Evolutionary conservation across 2,797 vertebrate genomes (phyloP).

Genomic region (Podarcis lilfordi): DNA sequence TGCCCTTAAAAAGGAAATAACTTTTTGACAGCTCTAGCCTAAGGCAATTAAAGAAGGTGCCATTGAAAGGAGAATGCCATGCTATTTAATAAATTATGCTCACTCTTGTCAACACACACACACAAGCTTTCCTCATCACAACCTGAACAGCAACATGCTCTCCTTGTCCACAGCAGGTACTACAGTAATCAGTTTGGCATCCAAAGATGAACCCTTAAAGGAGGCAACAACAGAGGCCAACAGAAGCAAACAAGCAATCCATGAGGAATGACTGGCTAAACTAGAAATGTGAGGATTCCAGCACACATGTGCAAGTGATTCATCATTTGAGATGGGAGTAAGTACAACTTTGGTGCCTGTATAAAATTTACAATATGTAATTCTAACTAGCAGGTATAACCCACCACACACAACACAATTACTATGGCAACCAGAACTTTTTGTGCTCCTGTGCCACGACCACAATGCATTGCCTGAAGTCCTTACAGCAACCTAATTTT

Average conservation of each 20-base stretch:
- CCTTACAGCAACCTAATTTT: slow-evolving; percentile 24
- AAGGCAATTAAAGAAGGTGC: neutral
- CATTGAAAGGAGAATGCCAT: neutral
- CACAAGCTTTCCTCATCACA: slow-evolving; percentile 5
- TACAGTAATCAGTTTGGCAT: neutral
- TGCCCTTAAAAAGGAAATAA: neutral
- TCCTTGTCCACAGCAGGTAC: neutral
- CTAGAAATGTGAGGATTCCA: neutral
- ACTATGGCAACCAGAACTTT: slow-evolving; percentile 38
- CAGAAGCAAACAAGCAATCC: slow-evolving; percentile 10
- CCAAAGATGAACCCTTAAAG: neutral
- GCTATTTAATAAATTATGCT: neutral
- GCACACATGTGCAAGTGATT: neutral
- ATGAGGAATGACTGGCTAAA: neutral
- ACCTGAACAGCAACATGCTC: neutral
- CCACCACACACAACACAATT: slow-evolving; percentile 16
- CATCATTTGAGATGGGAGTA: neutral
- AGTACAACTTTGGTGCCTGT: slow-evolving; percentile 16
- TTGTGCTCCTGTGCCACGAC: slow-evolving; percentile 39
- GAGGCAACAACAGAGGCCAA: neutral
- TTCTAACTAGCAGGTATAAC: slow-evolving; percentile 15
- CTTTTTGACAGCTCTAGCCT: neutral
- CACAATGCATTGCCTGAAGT: slow-evolving; percentile 11
- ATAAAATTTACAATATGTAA: slow-evolving; percentile 36
- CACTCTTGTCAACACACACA: neutral